Evolutionary conservation across 2,113 vertebrate species (phyloP).

Genomic region (Nerophis ophidion): DNA sequence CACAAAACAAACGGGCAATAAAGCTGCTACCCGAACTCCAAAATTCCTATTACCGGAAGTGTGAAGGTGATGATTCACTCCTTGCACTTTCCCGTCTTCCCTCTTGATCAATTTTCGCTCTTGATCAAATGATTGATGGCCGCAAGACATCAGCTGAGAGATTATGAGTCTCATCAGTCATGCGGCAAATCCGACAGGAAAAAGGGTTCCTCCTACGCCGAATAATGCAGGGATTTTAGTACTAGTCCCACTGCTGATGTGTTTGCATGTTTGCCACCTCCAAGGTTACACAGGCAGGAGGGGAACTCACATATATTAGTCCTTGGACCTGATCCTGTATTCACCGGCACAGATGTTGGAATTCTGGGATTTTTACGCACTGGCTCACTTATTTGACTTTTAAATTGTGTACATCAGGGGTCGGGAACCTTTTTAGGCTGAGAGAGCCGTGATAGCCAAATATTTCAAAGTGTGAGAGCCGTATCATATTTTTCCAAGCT

Average conservation of each 20-base stretch:
- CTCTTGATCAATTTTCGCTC: constrained; percentile 16
- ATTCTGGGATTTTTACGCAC: constrained; percentile 37
- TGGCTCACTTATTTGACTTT: constrained; percentile 53
- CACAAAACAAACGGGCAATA: neutral
- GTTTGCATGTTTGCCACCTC: constrained; percentile 6
- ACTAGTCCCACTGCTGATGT: constrained; percentile 7
- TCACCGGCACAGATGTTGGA: constrained; percentile 17
- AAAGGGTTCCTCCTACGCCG: constrained; percentile 11
- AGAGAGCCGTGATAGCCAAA: too few species aligned
- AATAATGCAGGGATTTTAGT: constrained; percentile 34
- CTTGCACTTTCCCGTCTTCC: constrained; percentile 28
- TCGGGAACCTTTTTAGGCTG: too few species aligned
- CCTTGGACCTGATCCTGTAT: constrained; percentile 34
- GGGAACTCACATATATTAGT: constrained; percentile 24
- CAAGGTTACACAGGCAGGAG: constrained; percentile 37
- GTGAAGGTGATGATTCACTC: constrained; percentile 29
- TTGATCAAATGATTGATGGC: constrained; percentile 51
- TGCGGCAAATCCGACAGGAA: constrained; percentile 37
- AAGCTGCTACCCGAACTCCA: constrained; percentile 2
- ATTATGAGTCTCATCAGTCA: constrained; percentile 55
- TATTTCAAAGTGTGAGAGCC: too few species aligned
- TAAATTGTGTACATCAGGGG: constrained; percentile 60
- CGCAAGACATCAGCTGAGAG: constrained; percentile 29
- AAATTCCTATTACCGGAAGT: neutral
- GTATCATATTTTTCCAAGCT: too few species aligned